Evolutionary conservation across 2,888 invertebrate species (phyloP), one percentile per base, ranked within the genome.

Genomic region (Nycteola revayana): DNA sequence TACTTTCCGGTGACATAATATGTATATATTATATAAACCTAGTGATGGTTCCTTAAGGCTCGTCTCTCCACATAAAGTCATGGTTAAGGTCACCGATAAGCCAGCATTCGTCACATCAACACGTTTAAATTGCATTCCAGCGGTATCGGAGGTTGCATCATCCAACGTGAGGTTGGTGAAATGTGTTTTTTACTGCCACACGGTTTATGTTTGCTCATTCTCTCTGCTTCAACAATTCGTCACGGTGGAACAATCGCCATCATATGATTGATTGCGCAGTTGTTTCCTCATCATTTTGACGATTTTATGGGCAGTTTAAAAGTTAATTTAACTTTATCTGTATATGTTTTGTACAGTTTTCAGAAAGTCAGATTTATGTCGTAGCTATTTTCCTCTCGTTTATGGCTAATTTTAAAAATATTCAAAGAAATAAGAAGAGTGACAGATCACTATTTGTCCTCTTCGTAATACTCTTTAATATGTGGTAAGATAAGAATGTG

Each of bases 11-110:
- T n/a, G n/a, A n/a, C n/a, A n/a, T n/a, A n/a, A n/a, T n/a, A n/a
- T n/a, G n/a, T n/a, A n/a, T n/a, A n/a, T n/a, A n/a, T n/a, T n/a
- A n/a, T n/a, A n/a, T n/a, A n/a, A n/a, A n/a, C n/a, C n/a, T n/a
- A n/a, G n/a, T n/a, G n/a, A n/a, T n/a, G 14, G 14, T 5, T 5
- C 14, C 14, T 14, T 14, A 14, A 14, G 14, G 5, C 2, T 14
- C 14, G 5, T 5, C 14, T 14, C 14, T 58, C 56, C 60, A 58
- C 49, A 64, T 74, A 78, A 75, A 75, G 83, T 80, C 86, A 85
- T 44, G 82, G 86, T 75, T 85, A 86, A 86, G 86, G 86, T 67
- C 70, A 56, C 37, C 42, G 82, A 84, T 85, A 82, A 74, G 67
- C 66, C 51, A 64, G 66, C 51, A 64, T 77, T 75, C 74, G 83